A percentile compares a stretch with the other conserved stretches of the same genome.
Conservation (phyloP, 2,113 vertebrate genomes). For the Taurulus bubalis region DNA sequence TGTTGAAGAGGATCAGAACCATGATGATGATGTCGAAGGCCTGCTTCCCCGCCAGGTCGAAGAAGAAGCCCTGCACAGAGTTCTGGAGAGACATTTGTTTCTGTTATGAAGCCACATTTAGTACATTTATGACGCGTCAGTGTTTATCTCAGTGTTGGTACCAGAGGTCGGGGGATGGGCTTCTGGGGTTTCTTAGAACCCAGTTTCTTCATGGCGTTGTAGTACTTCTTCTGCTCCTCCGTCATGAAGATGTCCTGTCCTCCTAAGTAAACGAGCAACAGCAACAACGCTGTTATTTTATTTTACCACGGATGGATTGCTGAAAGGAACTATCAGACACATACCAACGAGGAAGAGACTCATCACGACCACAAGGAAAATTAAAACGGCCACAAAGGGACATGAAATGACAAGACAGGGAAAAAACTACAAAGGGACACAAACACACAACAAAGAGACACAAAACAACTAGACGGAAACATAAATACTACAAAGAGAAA, state of each 20-base stretch:
- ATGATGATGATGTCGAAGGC: slow-evolving; percentile 98
- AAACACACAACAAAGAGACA: background rate
- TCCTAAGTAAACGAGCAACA: slow-evolving; percentile 89
- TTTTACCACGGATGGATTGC: background rate
- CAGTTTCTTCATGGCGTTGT: slow-evolving; percentile 99
- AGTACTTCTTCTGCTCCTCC: slow-evolving; percentile 99
- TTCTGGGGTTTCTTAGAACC: slow-evolving; percentile 99
- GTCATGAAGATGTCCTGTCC: slow-evolving; percentile 99
- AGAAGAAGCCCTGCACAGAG: slow-evolving; percentile 92
- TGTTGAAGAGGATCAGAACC: slow-evolving; percentile 98
- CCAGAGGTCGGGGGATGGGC: slow-evolving; percentile 94
- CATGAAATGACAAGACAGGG: no score
- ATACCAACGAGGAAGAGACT: no score
- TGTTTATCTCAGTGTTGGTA: slow-evolving; percentile 55
- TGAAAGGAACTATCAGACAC: no score
- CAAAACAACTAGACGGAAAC: no score
- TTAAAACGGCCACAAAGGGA: no score
- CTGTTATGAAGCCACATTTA: no score
- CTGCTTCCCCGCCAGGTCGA: slow-evolving; percentile 94
- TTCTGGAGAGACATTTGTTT: slow-evolving; percentile 83
- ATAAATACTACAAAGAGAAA: background rate
- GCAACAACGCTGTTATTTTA: slow-evolving; percentile 77
- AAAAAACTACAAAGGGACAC: no score
- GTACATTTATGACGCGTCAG: no score
- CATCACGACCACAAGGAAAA: no score